phyloP scores from a whole-genome alignment of 2,797 vertebrate species.

The Taenioides sp. region DNA sequence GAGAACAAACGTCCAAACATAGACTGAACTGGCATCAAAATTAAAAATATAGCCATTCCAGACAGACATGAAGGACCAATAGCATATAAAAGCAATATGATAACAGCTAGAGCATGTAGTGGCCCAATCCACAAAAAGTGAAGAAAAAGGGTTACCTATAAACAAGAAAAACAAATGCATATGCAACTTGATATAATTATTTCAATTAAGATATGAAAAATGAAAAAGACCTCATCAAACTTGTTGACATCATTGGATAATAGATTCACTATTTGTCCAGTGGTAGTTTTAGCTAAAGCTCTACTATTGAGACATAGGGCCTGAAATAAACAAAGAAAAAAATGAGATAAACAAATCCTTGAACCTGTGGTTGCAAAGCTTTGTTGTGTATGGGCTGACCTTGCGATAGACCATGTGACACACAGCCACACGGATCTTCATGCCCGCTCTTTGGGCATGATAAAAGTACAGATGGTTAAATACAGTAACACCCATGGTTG shows the following conservation, averaged over 20 bases:
- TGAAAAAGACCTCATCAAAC: slow-evolving; percentile 89
- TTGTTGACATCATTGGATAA: slow-evolving; percentile 96
- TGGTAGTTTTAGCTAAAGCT: slow-evolving; percentile 91
- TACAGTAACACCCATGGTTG: slow-evolving; percentile 76
- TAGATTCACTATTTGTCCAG: slow-evolving; percentile 95
- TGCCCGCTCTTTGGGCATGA: slow-evolving; percentile 87
- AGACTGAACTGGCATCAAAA: slow-evolving; percentile 87
- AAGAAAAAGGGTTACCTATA: slow-evolving; percentile 89
- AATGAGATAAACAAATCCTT: neutral
- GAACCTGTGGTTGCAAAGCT: neutral
- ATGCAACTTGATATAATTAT: neutral
- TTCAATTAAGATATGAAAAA: neutral
- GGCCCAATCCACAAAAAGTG: slow-evolving; percentile 94
- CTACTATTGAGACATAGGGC: slow-evolving; percentile 86
- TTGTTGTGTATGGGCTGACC: slow-evolving; percentile 70
- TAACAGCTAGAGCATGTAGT: slow-evolving; percentile 84
- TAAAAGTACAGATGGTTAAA: slow-evolving; percentile 93
- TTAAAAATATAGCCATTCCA: slow-evolving; percentile 86
- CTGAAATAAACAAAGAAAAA: slow-evolving; percentile 58
- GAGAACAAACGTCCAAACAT: slow-evolving; percentile 86
- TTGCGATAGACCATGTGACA: slow-evolving; percentile 97
- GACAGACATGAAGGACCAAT: slow-evolving; percentile 92
- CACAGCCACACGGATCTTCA: slow-evolving; percentile 92
- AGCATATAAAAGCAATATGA: slow-evolving; percentile 84
- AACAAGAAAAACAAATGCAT: slow-evolving; percentile 9